A percentile compares a stretch with the other conserved stretches of the same genome.
These are phyloP conservation scores for Phortica okadai DNA, from an alignment of 2,888 invertebrate genomes.

Conservation along the genomic window DNA sequence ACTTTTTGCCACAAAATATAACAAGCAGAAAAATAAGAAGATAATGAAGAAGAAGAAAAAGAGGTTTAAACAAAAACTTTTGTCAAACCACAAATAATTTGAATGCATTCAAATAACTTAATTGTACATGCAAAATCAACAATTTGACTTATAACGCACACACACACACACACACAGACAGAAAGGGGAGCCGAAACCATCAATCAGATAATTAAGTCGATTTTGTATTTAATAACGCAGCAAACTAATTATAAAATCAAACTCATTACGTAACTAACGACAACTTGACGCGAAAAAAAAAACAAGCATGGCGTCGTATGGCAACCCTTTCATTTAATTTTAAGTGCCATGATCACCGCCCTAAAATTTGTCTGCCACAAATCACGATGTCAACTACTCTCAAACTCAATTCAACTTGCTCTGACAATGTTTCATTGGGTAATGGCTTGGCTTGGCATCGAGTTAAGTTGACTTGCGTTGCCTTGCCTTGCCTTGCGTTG, in stretches of 20 bases:
- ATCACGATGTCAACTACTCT: not conserved
- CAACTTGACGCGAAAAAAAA: not conserved
- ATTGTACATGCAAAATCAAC: not conserved
- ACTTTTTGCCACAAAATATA: not conserved
- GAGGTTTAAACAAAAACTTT: not conserved
- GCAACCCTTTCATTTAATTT: too few species aligned
- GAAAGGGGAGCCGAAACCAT: not conserved
- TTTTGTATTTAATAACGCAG: slow-evolving; percentile 6
- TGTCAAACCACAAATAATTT: slow-evolving; percentile 1
- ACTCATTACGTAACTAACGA: slow-evolving; percentile 9
- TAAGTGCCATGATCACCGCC: too few species aligned
- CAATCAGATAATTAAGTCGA: slow-evolving; percentile 5
- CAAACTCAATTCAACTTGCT: not conserved
- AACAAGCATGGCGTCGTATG: too few species aligned
- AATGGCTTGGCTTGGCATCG: slow-evolving; percentile 2
- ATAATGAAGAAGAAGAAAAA: not conserved
- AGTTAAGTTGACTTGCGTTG: not conserved
- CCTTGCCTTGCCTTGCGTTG: not conserved
- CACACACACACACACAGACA: not conserved
- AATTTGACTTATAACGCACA: not conserved
- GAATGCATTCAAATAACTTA: slow-evolving; percentile 11
- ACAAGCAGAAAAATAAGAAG: not conserved
- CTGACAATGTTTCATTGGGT: slow-evolving; percentile 19
- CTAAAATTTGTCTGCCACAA: too few species aligned
- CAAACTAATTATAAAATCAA: slow-evolving; percentile 17